Evolutionary conservation across 2,113 vertebrate genomes (phyloP), one percentile per base, ranked within the genome.

Genomic region (Alligator sinensis): DNA sequence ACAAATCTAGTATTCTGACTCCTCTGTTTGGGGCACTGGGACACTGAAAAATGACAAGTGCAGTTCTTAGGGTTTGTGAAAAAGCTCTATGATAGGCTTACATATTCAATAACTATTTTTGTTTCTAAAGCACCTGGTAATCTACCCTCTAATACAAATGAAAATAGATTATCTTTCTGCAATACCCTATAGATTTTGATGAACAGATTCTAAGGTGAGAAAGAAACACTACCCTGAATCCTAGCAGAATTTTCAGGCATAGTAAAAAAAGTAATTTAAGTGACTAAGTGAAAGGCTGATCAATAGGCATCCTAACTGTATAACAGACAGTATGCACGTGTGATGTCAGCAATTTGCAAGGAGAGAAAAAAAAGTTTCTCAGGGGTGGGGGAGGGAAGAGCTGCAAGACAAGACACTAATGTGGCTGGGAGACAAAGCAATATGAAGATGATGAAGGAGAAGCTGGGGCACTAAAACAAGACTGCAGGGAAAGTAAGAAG

Each of bases 201-300:
- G 10, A 9, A 21, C 21, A 30, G 27, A 14, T 64, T 82, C 83
- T 57, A 68, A 93, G 88, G 85, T 59, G 25, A 75, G 58, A 18
- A 89, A n/a, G n/a, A 57, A 70, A 2, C 47, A 15, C 24, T 14
- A 47, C 15, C 34, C 24, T 74, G 21, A 74, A 74, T 1, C 21
- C 24, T 21, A 91, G 87, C 38, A 82, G 88, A 82, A 78, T 0
- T 86, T 55, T 75, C 84, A 84, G 3, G 25, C 77, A 18, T 0
- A 54, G 63, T 6, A 89, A 77, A 87, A 87, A 61, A 92, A 94
- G 84, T 95, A 93, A 94, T 38, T 79, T 9, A 88, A 94, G 77
- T 80, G 84, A 88, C 6, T 68, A 16, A 68, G 5, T 68, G 64
- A n/a, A 68, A 68, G n/a, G 30, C 8, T 19, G 30, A 68, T 19